Percentiles rank a stretch among this genome's conserved stretches.
phyloP scores from a whole-genome alignment of 2,797 vertebrate species.

The Taenioides sp. region DNA sequence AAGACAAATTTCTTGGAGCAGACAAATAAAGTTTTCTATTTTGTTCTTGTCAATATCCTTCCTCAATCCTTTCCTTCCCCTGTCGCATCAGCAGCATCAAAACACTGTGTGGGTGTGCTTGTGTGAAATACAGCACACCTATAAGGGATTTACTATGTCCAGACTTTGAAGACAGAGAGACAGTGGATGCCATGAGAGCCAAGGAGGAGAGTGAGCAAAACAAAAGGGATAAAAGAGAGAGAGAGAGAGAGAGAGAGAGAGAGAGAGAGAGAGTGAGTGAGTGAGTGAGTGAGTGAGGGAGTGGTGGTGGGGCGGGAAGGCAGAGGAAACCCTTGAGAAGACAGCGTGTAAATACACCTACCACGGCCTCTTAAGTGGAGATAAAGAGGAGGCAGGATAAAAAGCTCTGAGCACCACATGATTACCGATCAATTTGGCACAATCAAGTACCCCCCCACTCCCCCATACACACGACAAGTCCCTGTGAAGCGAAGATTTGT shows the following conservation, averaged over 20 bases:
- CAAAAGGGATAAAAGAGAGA: constrained; percentile 20
- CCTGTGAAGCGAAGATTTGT: constrained; percentile 75
- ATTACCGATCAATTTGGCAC: constrained; percentile 83
- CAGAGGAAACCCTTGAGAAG: constrained; percentile 71
- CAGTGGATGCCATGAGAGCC: constrained; percentile 40
- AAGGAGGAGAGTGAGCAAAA: constrained; percentile 32
- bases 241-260: constrained; percentile 2
- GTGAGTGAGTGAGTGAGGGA: constrained; percentile 26
- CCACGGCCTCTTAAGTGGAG: constrained; percentile 72
- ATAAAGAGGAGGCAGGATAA: constrained; percentile 73
- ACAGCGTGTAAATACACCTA: constrained; percentile 78
- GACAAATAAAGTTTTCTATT: too few relatives aligned
- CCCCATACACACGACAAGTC: constrained; percentile 56
- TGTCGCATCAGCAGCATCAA: constrained; percentile 15
- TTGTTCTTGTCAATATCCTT: too few relatives aligned
- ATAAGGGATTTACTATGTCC: constrained; percentile 64
- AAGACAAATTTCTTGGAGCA: too few relatives aligned
- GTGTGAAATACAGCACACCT: constrained; percentile 14
- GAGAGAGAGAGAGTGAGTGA: constrained; percentile 6
- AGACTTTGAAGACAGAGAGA: constrained; percentile 51
- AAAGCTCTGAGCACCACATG: constrained; percentile 75
- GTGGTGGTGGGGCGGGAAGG: constrained; percentile 1
- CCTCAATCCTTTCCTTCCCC: constrained; percentile 19
- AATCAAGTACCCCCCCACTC: constrained; percentile 80
- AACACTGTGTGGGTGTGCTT: constrained; percentile 29